Evolutionary conservation across 1,140 invertebrate species (phyloP).

Genomic region (Zaprionus gabonicus): DNA sequence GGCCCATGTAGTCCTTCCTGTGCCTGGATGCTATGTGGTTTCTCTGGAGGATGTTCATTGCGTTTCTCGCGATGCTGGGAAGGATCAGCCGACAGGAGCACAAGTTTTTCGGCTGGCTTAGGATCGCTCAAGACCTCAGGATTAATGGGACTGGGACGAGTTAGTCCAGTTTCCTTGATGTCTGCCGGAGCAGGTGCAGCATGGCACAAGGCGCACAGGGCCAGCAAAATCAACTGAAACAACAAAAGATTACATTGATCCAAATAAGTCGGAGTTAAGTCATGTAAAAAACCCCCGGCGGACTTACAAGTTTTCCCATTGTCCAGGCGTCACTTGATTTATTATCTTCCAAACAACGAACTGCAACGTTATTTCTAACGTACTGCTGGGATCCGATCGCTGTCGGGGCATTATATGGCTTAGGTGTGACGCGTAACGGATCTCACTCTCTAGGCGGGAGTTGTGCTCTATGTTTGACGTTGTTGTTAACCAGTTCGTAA

Average conservation of each 20-base stretch:
- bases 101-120: conserved; percentile 41
- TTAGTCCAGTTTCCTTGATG: conserved; percentile 21
- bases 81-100: conserved; percentile 22
- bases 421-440: conserved; percentile 6
- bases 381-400: conserved; percentile 23
- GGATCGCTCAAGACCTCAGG: conserved; percentile 59
- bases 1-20: conserved; percentile 10
- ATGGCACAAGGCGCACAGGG: conserved; percentile 40
- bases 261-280: not conserved
- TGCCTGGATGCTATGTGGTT: conserved; percentile 25
- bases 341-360: conserved; percentile 8
- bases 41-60: conserved; percentile 26
- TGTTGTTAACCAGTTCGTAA: conserved; percentile 76
- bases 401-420: conserved; percentile 55
- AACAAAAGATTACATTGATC: conserved; percentile 1
- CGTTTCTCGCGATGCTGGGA: conserved; percentile 45
- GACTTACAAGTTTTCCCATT: conserved; percentile 67
- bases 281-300: not conserved
- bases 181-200: conserved; percentile 47
- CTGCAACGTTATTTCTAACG: conserved; percentile 1
- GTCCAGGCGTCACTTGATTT: conserved; percentile 12
- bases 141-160: conserved; percentile 56
- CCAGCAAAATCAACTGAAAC: conserved; percentile 57
- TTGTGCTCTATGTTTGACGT: conserved; percentile 36
- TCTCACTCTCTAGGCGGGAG: conserved; percentile 14